Base-by-base conservation (phyloP, 1,140 invertebrate species). In the Pogonomyrmex californicus region DNA sequence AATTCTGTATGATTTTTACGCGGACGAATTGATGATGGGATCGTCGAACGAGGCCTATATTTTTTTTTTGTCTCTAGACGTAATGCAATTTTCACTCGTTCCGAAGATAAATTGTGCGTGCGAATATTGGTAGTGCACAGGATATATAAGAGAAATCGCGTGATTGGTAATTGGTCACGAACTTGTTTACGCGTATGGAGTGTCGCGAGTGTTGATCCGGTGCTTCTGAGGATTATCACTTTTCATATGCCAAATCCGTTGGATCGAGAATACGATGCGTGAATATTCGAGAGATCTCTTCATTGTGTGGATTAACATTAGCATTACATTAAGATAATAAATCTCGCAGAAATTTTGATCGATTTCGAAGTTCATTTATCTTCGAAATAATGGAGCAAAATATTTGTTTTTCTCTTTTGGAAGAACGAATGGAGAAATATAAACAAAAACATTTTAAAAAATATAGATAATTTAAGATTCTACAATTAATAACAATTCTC, bases 151-250 rank as follows among this genome's bases (percentile, higher is more conserved):
- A 4, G 23, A 5, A n/a, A 30, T 49, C 14, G 65, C 23, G 47
- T 33, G 30, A 70, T 71, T 36, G 23, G 49, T 12, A n/a, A 71
- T 54, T 17, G 17, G 17, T 14, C 41, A n/a, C 49, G 63, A 54
- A 38, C 6, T 23, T 51, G 30, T 71, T 51, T 51, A n/a, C 66
- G 6, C 38, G 23, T 41, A 14, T 12, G 14, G 33, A 54, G 30
- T 51, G 33, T 71, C 33, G 68, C 33, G 68, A 54, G 49, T 54
- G 49, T 71, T 38, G 68, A 54, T 49, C 68, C 68, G n/a, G 30
- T 54, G 30, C 41, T 36, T 30, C 33, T 14, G 33, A n/a, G 49
- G 68, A 71, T 71, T 54, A 71, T 30, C 30, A 71, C 33, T 51
- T 36, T 51, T 44, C 47, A n/a, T 17, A 47, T 54, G 4, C 49